Evolutionary conservation across 2,888 invertebrate genomes (phyloP).

Genomic region (Alviniconcha strummeri): DNA sequence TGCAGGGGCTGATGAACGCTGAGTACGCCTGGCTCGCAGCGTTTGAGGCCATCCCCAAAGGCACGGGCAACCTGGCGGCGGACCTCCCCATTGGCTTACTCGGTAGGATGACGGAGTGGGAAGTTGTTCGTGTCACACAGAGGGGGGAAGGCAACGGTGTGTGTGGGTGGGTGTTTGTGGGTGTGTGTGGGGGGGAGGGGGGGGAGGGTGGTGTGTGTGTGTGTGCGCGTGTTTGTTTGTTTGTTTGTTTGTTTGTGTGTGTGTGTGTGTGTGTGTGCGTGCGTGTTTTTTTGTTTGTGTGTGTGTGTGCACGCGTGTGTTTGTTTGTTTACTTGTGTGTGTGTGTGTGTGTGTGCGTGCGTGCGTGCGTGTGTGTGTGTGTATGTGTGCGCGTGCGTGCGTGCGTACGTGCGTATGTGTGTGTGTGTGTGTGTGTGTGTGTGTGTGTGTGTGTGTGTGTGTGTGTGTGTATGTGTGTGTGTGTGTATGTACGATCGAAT

Average conservation of each 20-base stretch:
- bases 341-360: slow-evolving; percentile 18
- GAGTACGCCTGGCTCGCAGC: slow-evolving; percentile 58
- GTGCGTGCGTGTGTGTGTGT: slow-evolving; percentile 5
- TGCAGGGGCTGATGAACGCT: slow-evolving; percentile 44
- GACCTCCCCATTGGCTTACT: slow-evolving; percentile 40
- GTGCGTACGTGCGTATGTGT: background rate
- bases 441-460: background rate
- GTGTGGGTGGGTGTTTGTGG: too few relatives aligned
- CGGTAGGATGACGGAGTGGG: slow-evolving; percentile 29
- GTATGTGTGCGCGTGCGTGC: background rate
- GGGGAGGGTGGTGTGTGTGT: too few relatives aligned
- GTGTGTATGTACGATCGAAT: background rate
- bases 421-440: background rate
- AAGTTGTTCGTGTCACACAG: background rate
- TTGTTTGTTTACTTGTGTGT: background rate
- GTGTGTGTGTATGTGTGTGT: background rate
- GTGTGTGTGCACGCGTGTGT: too few relatives aligned
- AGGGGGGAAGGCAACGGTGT: background rate
- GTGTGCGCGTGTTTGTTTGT: too few relatives aligned
- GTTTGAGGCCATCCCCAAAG: slow-evolving; percentile 42
- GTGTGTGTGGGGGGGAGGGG: too few relatives aligned
- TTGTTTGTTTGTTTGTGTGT: too few relatives aligned
- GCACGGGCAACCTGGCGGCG: slow-evolving; percentile 27
- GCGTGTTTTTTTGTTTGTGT: too few relatives aligned
- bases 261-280: too few relatives aligned